phyloP scores from a whole-genome alignment of 1,140 invertebrate genomes.

The Antheraea mylitta region DNA sequence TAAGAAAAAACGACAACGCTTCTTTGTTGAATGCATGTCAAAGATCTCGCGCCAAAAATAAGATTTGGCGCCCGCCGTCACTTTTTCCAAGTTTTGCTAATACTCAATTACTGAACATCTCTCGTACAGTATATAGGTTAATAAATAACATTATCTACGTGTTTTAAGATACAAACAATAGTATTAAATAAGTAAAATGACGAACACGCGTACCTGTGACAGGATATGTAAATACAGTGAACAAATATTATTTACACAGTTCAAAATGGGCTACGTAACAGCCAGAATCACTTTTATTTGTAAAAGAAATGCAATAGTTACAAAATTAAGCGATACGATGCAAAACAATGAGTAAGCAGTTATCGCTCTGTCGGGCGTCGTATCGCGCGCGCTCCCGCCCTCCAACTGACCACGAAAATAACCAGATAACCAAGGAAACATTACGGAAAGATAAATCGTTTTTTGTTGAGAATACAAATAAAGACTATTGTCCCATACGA shows the following conservation, averaged over 20 bases:
- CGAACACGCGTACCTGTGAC: not conserved
- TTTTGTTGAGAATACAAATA: conserved; percentile 22
- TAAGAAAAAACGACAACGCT: not conserved
- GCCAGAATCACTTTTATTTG: not conserved
- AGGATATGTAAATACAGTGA: not conserved
- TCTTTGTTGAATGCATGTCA: conserved; percentile 34
- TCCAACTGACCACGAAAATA: conserved; percentile 58
- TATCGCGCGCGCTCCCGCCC: conserved; percentile 38
- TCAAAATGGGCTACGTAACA: not conserved
- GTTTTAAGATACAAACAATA: not conserved
- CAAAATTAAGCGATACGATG: not conserved
- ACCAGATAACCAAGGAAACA: conserved; percentile 47
- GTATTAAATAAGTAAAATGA: not conserved
- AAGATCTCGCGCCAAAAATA: conserved; percentile 51
- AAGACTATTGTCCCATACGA: conserved; percentile 26
- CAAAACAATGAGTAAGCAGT: not conserved
- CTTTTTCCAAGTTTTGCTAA: conserved; percentile 1
- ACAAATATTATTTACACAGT: not conserved
- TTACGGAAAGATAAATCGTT: conserved; percentile 12
- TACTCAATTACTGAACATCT: not conserved
- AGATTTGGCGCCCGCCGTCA: conserved; percentile 22
- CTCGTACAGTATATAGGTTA: not conserved
- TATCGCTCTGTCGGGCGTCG: conserved; percentile 29
- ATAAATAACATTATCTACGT: too few species aligned
- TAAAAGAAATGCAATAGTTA: not conserved